Conservation (phyloP, 2,888 invertebrate genomes). For the Rapana venosa region DNA sequence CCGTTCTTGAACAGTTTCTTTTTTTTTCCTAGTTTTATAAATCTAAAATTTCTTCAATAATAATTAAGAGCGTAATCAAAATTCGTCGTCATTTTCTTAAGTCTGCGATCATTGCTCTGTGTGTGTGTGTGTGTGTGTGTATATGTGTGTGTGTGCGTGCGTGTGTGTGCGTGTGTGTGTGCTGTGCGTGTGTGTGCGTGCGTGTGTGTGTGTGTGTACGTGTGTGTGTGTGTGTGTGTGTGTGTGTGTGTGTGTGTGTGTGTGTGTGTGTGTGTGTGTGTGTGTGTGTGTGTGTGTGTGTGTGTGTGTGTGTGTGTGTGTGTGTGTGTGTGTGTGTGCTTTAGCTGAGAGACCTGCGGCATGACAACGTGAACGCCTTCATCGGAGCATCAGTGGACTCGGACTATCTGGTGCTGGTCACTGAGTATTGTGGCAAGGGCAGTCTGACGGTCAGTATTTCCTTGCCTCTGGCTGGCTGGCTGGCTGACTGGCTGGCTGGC, state of each 20-base stretch:
- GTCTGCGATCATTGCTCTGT: background rate
- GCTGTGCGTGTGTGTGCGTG: background rate
- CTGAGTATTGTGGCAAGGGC: slow-evolving; percentile 99
- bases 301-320: slow-evolving; percentile 37
- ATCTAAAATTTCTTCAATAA: too few relatives aligned
- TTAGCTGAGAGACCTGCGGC: slow-evolving; percentile 79
- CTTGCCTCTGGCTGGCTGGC: background rate
- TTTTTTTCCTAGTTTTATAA: too few relatives aligned
- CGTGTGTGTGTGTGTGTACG: slow-evolving; percentile 26
- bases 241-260: slow-evolving; percentile 18
- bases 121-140: slow-evolving; percentile 10
- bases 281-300: slow-evolving; percentile 19
- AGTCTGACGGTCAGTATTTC: slow-evolving; percentile 90
- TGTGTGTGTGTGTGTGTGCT: slow-evolving; percentile 23
- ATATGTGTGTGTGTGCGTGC: background rate
- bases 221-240: background rate
- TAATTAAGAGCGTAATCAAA: too few relatives aligned
- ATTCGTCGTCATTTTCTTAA: too few relatives aligned
- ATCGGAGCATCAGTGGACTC: slow-evolving; percentile 97
- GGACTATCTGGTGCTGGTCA: slow-evolving; percentile 89
- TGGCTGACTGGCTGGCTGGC: background rate
- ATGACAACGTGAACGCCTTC: slow-evolving; percentile 98
- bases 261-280: slow-evolving; percentile 9
- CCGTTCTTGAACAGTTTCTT: too few relatives aligned
- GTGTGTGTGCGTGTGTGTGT: slow-evolving; percentile 12